A percentile compares a stretch with the other conserved stretches of the same genome.
Evolutionary conservation across 1,140 invertebrate species (phyloP).

Genomic region (Drosophila bocqueti): DNA sequence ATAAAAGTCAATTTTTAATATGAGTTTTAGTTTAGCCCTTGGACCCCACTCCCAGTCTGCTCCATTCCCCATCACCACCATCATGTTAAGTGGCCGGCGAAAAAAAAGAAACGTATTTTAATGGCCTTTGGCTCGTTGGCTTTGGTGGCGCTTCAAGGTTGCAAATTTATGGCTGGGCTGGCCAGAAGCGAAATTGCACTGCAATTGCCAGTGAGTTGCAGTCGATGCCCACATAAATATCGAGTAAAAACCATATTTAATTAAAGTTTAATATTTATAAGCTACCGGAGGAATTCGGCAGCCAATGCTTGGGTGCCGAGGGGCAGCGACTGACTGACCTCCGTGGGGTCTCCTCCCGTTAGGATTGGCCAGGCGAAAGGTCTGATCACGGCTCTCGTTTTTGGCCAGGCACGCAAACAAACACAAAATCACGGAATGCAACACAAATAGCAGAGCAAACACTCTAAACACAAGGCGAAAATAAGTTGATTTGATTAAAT

Average conservation of each 20-base stretch:
- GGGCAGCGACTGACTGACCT: not conserved
- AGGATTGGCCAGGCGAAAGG: slow-evolving; percentile 17
- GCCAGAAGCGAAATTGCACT: slow-evolving; percentile 77
- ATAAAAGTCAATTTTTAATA: slow-evolving; percentile 84
- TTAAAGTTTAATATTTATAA: slow-evolving; percentile 84
- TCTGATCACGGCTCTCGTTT: slow-evolving; percentile 22
- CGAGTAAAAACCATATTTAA: slow-evolving; percentile 78
- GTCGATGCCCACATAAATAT: slow-evolving; percentile 80
- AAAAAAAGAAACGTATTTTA: slow-evolving; percentile 70
- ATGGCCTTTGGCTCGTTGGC: slow-evolving; percentile 72
- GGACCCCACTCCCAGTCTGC: not conserved
- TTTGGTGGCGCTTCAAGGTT: slow-evolving; percentile 71
- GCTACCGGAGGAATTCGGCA: slow-evolving; percentile 72
- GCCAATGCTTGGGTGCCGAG: slow-evolving; percentile 42
- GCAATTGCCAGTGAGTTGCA: slow-evolving; percentile 39
- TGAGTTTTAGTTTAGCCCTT: slow-evolving; percentile 77
- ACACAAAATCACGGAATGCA: slow-evolving; percentile 58
- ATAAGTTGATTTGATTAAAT: not conserved
- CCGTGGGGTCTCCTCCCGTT: not conserved
- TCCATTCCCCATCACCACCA: not conserved
- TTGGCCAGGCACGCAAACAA: slow-evolving; percentile 55
- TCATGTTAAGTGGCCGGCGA: slow-evolving; percentile 55
- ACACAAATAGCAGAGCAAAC: slow-evolving; percentile 28
- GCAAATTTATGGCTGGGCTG: slow-evolving; percentile 73
- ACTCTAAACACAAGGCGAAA: not conserved